Evolutionary conservation across 2,797 vertebrate species (phyloP).

Genomic region (Vireo griseus): DNA sequence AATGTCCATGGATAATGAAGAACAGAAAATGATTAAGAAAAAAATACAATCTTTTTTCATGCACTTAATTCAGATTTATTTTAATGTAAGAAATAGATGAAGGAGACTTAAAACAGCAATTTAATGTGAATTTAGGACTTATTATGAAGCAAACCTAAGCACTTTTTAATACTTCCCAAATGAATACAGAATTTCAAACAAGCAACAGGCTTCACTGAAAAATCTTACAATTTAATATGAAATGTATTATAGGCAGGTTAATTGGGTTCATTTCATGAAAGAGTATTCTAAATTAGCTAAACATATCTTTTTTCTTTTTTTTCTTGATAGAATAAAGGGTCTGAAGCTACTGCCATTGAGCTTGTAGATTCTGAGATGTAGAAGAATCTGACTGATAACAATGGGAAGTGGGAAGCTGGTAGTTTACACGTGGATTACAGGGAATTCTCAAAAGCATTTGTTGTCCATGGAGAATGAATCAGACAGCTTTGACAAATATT

Average conservation of each 20-base stretch:
- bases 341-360: neutral
- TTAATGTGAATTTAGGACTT: neutral
- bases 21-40: slow-evolving; percentile 10
- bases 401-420: neutral
- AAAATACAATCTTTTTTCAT: neutral
- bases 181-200: neutral
- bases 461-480: neutral
- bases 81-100: neutral
- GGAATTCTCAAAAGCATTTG: neutral
- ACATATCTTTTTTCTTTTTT: neutral
- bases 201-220: slow-evolving; percentile 12
- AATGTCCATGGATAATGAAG: slow-evolving; percentile 40
- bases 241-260: slow-evolving; percentile 2
- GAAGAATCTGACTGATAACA: neutral
- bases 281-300: neutral
- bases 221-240: neutral
- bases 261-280: slow-evolving; percentile 27
- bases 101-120: neutral
- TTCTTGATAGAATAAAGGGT: neutral
- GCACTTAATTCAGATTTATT: neutral
- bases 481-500: neutral
- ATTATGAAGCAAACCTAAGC: neutral
- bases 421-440: neutral
- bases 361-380: neutral
- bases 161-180: neutral